Conservation (phyloP, 1,140 invertebrate species). For the Camponotus vicinus region DNA sequence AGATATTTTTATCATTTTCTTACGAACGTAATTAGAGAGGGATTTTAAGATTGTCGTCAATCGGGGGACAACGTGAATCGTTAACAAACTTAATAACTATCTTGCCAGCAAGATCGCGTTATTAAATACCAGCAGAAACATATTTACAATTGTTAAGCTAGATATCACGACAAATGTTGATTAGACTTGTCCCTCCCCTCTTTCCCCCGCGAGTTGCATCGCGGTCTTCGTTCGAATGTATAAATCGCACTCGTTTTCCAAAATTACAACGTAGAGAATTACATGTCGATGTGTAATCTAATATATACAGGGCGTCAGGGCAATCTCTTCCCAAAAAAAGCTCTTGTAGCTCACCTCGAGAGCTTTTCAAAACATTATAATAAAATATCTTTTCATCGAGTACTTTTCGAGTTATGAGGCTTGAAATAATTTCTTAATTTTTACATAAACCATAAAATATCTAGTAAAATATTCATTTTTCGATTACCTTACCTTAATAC, state of each 20-base stretch:
- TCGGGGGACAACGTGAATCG: constrained; percentile 15
- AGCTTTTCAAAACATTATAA: too few species aligned
- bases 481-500: too few species aligned
- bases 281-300: neutral
- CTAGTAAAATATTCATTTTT: too few species aligned
- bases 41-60: constrained; percentile 46
- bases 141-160: constrained; percentile 70
- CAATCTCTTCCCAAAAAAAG: too few species aligned
- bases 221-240: constrained; percentile 77
- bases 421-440: too few species aligned
- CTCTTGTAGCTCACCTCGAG: too few species aligned
- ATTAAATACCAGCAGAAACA: constrained; percentile 59
- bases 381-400: too few species aligned
- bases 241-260: constrained; percentile 23
- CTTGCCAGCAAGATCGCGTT: neutral
- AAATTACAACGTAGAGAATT: neutral
- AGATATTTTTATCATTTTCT: neutral
- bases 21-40: neutral
- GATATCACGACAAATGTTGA: constrained; percentile 45
- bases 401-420: too few species aligned
- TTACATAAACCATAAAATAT: too few species aligned
- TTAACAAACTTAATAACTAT: constrained; percentile 24
- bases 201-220: neutral
- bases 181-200: neutral
- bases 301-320: neutral